A percentile compares a stretch with the other conserved stretches of the same genome.
These are phyloP conservation scores for Aelia acuminata DNA, from an alignment of 2,888 invertebrate species.

Conservation along the genomic window DNA sequence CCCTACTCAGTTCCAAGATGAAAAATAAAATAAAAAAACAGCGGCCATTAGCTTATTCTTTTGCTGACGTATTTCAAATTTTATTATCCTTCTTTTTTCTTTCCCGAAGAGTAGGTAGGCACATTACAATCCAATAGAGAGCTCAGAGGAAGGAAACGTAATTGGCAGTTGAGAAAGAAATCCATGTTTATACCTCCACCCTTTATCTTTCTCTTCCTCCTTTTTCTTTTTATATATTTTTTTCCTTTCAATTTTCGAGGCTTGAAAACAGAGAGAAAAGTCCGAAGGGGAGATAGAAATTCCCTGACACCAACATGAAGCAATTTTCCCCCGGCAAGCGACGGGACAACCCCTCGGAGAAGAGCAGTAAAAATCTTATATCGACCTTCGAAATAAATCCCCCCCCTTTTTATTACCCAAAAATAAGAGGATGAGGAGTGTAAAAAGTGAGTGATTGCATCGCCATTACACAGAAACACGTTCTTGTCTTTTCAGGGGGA, in stretches of 20 bases:
- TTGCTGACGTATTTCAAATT: background rate
- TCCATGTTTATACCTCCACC: background rate
- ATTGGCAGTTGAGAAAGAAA: conserved; percentile 7
- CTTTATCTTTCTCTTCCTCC: background rate
- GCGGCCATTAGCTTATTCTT: background rate
- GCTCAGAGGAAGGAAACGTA: background rate
- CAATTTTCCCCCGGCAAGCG: conserved; percentile 17
- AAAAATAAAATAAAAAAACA: background rate
- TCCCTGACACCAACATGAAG: background rate
- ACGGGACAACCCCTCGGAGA: background rate
- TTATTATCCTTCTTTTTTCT: background rate
- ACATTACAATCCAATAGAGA: conserved; percentile 21
- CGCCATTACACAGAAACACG: background rate
- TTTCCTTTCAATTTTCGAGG: conserved; percentile 28
- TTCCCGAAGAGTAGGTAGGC: background rate
- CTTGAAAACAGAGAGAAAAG: conserved; percentile 4
- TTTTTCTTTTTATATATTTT: background rate
- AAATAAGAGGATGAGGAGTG: background rate
- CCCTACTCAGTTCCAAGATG: background rate
- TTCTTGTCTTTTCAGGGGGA: too few relatives aligned
- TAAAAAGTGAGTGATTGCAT: background rate
- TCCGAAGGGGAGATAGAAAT: background rate
- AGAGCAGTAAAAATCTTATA: conserved; percentile 34
- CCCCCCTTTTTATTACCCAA: background rate
- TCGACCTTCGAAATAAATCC: conserved; percentile 21